Conservation (phyloP, 2,113 vertebrate species). For the Progne subis region DNA sequence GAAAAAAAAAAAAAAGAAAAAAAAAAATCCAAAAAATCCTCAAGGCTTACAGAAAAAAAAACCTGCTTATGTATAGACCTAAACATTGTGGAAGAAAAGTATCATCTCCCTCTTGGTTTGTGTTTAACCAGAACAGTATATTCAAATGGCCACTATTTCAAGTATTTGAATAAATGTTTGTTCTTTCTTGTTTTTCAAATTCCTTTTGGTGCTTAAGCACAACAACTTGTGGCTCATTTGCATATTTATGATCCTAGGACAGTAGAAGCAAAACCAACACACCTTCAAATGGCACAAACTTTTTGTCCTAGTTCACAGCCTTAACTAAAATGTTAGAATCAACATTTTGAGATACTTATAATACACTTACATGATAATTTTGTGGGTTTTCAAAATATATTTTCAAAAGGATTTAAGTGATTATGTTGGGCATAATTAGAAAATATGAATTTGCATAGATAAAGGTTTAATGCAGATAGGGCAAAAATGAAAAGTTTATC, state of each 20-base stretch:
- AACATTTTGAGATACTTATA: background rate
- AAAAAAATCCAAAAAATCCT: background rate
- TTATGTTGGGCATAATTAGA: background rate
- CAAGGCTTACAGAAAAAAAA: background rate
- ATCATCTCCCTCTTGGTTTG: background rate
- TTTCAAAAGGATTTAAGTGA: background rate
- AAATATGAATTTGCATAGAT: background rate
- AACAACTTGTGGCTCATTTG: background rate
- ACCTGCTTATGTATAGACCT: background rate
- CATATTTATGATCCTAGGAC: background rate
- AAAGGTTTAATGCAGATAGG: background rate
- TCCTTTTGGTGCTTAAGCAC: background rate
- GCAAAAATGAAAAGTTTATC: background rate
- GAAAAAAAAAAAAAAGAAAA: background rate
- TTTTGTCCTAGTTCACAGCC: background rate
- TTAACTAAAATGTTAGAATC: background rate
- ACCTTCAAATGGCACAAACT: background rate
- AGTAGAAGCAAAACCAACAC: background rate
- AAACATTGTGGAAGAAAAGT: background rate
- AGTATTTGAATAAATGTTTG: slow-evolving; percentile 27
- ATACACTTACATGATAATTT: background rate
- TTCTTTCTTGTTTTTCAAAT: background rate
- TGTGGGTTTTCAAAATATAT: background rate
- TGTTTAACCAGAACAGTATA: background rate
- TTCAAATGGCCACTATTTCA: background rate